Evolutionary conservation across 2,113 vertebrate genomes (phyloP).

Genomic region (Centrocercus urophasianus): DNA sequence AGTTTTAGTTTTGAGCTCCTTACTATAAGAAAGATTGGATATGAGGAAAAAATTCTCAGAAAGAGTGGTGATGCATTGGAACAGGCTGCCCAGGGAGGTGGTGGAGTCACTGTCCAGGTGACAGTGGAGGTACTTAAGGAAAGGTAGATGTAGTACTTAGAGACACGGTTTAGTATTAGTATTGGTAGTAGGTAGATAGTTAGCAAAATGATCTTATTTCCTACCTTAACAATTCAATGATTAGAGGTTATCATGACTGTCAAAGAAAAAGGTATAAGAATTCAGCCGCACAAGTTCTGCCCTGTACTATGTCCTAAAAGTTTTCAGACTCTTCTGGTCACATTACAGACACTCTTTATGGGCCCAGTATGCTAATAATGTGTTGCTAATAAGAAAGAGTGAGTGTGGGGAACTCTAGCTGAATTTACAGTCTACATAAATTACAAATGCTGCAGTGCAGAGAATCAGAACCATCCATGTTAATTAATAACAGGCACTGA

Average conservation of each 20-base stretch:
- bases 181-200: not conserved
- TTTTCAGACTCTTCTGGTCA: not conserved
- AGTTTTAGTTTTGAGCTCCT: too few relatives aligned
- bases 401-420: not conserved
- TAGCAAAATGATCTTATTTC: not conserved
- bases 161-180: not conserved
- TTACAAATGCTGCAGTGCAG: not conserved
- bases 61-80: not conserved
- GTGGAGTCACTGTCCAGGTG: not conserved
- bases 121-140: not conserved
- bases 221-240: not conserved
- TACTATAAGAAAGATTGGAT: not conserved
- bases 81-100: not conserved
- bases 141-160: not conserved
- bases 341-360: not conserved
- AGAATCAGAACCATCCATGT: not conserved
- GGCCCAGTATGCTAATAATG: not conserved
- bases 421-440: not conserved
- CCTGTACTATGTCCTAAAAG: not conserved
- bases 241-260: not conserved
- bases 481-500: not conserved
- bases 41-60: not conserved
- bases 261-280: not conserved
- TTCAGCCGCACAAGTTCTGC: not conserved
- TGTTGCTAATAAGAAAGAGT: not conserved